Evolutionary conservation across 2,113 vertebrate genomes (phyloP).

Genomic region (Xiphorhynchus elegans): DNA sequence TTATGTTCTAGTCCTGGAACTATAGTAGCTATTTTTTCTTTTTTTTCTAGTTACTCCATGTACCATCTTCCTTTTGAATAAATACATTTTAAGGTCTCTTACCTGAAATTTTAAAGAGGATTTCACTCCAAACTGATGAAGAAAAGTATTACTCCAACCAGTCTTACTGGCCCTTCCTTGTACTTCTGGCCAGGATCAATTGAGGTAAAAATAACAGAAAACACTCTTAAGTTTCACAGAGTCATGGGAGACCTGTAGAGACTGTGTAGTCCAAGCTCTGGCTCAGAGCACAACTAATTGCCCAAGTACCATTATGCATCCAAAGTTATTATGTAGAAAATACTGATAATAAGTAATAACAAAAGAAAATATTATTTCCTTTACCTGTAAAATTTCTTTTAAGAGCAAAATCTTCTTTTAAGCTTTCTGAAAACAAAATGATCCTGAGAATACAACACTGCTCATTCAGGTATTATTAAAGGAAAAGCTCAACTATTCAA

Average conservation of each 20-base stretch:
- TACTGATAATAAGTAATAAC: background rate
- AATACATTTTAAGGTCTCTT: background rate
- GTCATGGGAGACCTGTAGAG: background rate
- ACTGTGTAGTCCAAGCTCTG: background rate
- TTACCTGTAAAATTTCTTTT: background rate
- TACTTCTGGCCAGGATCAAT: background rate
- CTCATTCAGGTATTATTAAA: background rate
- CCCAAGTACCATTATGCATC: background rate
- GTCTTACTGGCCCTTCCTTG: background rate
- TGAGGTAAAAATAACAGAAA: background rate
- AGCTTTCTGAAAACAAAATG: background rate
- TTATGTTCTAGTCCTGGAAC: background rate
- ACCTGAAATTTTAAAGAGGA: background rate
- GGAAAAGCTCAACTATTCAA: background rate
- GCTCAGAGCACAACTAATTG: background rate
- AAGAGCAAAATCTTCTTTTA: background rate
- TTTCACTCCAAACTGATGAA: background rate
- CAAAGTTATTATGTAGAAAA: background rate
- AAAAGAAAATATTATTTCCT: background rate
- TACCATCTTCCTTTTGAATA: background rate
- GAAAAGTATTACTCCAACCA: background rate
- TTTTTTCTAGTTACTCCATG: background rate
- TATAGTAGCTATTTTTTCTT: background rate
- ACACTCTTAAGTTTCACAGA: background rate
- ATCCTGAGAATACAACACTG: background rate